phyloP scores from a whole-genome alignment of 2,113 vertebrate genomes.

The Atlantisia rogersi region DNA sequence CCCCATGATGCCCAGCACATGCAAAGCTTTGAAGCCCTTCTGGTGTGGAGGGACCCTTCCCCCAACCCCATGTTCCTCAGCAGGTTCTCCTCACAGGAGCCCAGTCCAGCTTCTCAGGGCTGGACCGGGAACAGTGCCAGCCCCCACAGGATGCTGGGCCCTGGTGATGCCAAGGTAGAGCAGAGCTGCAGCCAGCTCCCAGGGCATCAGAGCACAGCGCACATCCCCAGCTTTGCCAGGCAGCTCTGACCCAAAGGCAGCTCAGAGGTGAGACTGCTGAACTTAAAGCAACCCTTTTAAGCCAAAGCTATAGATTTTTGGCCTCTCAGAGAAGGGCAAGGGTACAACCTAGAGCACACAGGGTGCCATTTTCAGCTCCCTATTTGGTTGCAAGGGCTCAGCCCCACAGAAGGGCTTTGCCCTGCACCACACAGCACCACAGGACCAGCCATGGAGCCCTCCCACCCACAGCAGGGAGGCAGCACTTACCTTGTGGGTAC shows the following conservation, averaged over 20 bases:
- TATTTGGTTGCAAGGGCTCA: background rate
- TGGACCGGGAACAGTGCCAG: fast-evolving
- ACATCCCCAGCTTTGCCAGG: fast-evolving
- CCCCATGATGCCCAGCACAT: background rate
- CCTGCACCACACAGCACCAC: background rate
- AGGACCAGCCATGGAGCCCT: background rate
- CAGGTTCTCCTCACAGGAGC: background rate
- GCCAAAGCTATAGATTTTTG: too few relatives aligned
- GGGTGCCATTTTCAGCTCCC: background rate
- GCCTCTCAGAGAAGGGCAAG: background rate
- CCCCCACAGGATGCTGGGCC: background rate
- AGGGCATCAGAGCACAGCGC: fast-evolving
- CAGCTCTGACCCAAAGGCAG: fast-evolving
- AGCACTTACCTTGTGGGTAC: too few relatives aligned
- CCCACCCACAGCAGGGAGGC: background rate
- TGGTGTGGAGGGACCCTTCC: background rate
- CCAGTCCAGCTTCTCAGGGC: background rate
- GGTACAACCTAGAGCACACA: background rate
- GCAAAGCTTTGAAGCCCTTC: background rate
- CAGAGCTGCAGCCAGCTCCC: background rate
- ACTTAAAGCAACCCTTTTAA: background rate
- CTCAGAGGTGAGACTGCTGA: background rate
- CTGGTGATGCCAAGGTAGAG: background rate
- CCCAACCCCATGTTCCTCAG: background rate
- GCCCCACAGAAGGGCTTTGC: background rate